Base-by-base conservation (phyloP, 2,113 vertebrate species). In the Cyanoderma ruficeps region DNA sequence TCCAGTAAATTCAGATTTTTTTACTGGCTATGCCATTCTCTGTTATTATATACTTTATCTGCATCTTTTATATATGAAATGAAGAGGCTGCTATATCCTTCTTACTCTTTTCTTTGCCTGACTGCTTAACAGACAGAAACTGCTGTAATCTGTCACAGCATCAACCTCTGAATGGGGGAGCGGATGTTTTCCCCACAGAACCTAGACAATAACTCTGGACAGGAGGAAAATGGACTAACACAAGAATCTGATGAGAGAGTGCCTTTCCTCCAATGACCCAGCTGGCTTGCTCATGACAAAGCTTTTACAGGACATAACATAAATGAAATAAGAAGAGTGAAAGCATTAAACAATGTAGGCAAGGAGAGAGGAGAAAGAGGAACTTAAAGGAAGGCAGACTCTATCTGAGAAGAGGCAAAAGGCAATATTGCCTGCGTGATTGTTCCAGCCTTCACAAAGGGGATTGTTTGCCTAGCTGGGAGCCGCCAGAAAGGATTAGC, bases 321-420 rank as follows among this genome's bases (percentile, higher is more conserved):
- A 93, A 92, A 75, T 72, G 68, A 81, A 96, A 92, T 81, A 83
- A 96, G 67, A 94, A 93, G 85, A 96, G 92, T 78, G 65, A 68
- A 94, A 83, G 60, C 72, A 50, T 90, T 96, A 92, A 90, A 89
- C 49, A 91, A 50, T 42, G 79, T 60, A 57, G 31, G 57, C 4
- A 13, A 87, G 72, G 77, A 76, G 35, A 85, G 53, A 67, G 27
- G 47, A 70, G 63, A 93, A 88, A 74, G 35, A 70, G 64, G 76
- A 95, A 87, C 68, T 56, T 75, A 68, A 86, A 92, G 55, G 60
- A 86, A 93, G 37, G 67, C 72, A 89, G 64, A 50, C 55, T 35
- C 77, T 89, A 46, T 74, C 50, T 92, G 41, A 33, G 64, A 50
- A 81, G 44, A 10, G 0, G 56, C 49, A 87, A 93, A 92, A 87